Conservation (phyloP, 2,113 vertebrate species). For the Bubo bubo region DNA sequence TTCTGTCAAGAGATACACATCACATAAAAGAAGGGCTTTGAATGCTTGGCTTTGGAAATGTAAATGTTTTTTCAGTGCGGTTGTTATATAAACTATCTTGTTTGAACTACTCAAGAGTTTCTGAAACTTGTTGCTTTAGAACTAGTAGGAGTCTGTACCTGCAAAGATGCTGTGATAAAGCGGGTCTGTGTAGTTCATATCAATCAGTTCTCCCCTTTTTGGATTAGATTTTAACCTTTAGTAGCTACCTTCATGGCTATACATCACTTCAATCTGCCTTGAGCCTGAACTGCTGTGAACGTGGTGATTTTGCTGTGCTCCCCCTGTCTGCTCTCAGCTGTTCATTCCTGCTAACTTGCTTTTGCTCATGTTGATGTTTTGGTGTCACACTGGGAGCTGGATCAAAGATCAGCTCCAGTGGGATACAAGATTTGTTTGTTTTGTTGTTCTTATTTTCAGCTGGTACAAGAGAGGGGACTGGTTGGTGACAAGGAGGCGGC, state of each 20-base stretch:
- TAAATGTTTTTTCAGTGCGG: neutral
- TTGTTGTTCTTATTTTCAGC: slow-evolving; percentile 1
- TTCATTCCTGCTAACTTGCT: neutral
- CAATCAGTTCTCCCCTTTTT: neutral
- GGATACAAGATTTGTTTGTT: neutral
- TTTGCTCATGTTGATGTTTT: neutral
- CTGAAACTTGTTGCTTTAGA: neutral
- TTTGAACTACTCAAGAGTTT: neutral
- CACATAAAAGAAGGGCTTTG: neutral
- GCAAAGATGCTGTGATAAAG: neutral
- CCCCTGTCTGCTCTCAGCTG: neutral
- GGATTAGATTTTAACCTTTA: neutral
- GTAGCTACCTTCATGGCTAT: neutral
- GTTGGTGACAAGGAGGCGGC: neutral
- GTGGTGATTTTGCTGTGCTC: neutral
- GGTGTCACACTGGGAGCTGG: neutral
- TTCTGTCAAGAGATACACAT: neutral
- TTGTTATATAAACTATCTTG: neutral
- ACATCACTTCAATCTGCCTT: accelerated
- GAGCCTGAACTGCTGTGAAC: accelerated
- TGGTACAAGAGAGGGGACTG: neutral
- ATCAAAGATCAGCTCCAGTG: neutral
- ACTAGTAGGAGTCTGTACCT: neutral
- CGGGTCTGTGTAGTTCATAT: neutral
- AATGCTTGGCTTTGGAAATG: neutral